Percentiles rank a stretch among this genome's conserved stretches.
phyloP scores from a whole-genome alignment of 2,797 vertebrate genomes.

The Somateria mollissima region DNA sequence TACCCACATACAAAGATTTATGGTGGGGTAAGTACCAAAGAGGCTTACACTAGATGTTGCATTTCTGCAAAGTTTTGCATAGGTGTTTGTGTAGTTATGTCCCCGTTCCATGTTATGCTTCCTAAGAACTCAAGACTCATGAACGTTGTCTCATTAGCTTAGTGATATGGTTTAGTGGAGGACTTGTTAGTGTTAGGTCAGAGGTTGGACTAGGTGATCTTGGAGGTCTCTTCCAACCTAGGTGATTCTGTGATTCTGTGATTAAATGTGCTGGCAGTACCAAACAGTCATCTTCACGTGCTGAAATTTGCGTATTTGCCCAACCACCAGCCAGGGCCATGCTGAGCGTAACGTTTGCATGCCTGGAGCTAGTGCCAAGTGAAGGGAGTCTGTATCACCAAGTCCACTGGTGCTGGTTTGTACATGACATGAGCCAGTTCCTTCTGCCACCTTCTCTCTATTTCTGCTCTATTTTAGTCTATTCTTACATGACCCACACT shows the following conservation, averaged over 20 bases:
- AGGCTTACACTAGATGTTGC: neutral
- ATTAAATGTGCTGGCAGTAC: neutral
- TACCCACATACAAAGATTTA: neutral
- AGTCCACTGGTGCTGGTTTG: neutral
- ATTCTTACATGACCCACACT: neutral
- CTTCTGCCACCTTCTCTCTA: neutral
- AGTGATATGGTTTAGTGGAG: too few species aligned
- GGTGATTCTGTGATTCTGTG: too few species aligned
- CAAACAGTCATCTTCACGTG: rapidly evolving
- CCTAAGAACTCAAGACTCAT: neutral
- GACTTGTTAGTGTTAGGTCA: too few species aligned
- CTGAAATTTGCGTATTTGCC: rapidly evolving
- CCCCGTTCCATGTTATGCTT: neutral
- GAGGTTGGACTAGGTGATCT: too few species aligned
- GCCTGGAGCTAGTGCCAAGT: neutral
- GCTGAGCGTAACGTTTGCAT: rapidly evolving
- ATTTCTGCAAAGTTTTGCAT: neutral
- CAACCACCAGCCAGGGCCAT: neutral
- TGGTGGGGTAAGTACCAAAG: neutral
- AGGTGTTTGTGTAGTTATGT: neutral
- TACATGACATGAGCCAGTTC: neutral
- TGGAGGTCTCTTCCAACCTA: too few species aligned
- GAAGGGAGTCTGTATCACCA: neutral
- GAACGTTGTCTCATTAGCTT: neutral
- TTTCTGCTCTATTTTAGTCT: neutral